These are phyloP conservation scores for Nomada goodeniana DNA, from an alignment of 2,888 invertebrate species.

Conservation along the genomic window DNA sequence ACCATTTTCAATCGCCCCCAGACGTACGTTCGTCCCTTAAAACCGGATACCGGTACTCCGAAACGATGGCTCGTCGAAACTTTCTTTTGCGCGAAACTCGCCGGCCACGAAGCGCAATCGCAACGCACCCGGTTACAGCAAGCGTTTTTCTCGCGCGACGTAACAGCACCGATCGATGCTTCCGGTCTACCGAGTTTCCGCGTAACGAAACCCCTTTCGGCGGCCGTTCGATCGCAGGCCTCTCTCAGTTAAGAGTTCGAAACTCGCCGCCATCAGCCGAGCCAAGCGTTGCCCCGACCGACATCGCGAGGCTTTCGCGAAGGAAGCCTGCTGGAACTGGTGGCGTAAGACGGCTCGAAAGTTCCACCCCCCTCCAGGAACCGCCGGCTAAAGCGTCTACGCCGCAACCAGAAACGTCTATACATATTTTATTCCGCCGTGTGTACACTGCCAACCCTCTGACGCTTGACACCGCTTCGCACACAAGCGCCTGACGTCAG, in stretches of 20 bases:
- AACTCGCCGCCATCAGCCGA: constrained; percentile 42
- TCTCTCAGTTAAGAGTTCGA: constrained; percentile 64
- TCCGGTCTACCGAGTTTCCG: constrained; percentile 61
- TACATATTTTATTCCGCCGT: constrained; percentile 59
- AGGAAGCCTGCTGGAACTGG: constrained; percentile 31
- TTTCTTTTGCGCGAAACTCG: constrained; percentile 23
- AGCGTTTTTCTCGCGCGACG: constrained; percentile 46
- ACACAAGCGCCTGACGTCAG: constrained; percentile 1
- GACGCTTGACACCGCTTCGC: constrained; percentile 22
- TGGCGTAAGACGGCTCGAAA: constrained; percentile 53
- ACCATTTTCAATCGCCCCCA: too few relatives aligned
- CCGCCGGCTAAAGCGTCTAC: constrained; percentile 24
- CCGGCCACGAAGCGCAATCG: neutral
- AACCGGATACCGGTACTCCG: neutral
- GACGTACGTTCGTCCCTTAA: neutral
- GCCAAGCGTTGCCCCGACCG: neutral
- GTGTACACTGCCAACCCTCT: constrained; percentile 26
- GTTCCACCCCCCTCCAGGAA: constrained; percentile 22
- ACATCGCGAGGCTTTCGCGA: constrained; percentile 14
- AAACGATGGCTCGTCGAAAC: constrained; percentile 29
- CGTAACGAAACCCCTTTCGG: constrained; percentile 58
- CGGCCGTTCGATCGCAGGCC: constrained; percentile 60
- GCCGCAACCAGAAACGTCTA: constrained; percentile 29
- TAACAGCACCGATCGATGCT: constrained; percentile 56
- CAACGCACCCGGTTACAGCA: constrained; percentile 6